Base-by-base conservation (phyloP, 2,888 invertebrate species). In the Melipona beecheii region DNA sequence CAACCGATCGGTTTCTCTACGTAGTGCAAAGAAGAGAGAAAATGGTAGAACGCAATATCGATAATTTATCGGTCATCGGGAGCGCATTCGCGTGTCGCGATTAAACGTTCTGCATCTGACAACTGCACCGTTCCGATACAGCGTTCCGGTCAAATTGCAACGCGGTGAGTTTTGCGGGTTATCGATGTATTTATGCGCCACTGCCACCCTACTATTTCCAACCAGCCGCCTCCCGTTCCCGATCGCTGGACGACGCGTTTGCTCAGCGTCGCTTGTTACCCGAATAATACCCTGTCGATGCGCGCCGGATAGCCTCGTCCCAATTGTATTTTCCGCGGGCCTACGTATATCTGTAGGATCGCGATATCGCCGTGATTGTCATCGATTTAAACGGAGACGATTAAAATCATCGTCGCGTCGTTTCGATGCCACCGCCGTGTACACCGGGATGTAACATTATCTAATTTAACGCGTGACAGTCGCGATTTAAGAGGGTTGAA, bases 51-150 rank as follows among this genome's bases (percentile, higher is more conserved):
- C 21, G 24, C 81, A 19, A 43, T 77, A 78, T 83, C 84, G 81
- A 89, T 87, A 90, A 87, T 90, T 85, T 87, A 86, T 81, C 82
- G 79, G 75, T 58, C 76, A 86, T 86, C 83, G 87, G 71, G 74
- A 49, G 24, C 66, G 68, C 68, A 83, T 78, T 86, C 83, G 66
- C 77, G 74, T 81, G 75, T 68, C 81, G 43, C 70, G 80, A 83
- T 87, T 87, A 83, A 87, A 84, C 72, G 84, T 65, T 66, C 77
- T 78, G 78, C 74, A 81, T 83, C 78, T 81, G 75, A 79, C 88
- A 83, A 86, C 81, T 78, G 60, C 54, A 31, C 64, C 73, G 43
- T 52, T 78, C 58, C 70, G 70, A 62, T 82, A 75, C 65, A 74
- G 72, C 54, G 69, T 78, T 66, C 69, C 56, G 54, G 56, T 70